These are phyloP conservation scores for Anarhynchus alexandrinus DNA, from an alignment of 2,113 vertebrate genomes.

Conservation along the genomic window DNA sequence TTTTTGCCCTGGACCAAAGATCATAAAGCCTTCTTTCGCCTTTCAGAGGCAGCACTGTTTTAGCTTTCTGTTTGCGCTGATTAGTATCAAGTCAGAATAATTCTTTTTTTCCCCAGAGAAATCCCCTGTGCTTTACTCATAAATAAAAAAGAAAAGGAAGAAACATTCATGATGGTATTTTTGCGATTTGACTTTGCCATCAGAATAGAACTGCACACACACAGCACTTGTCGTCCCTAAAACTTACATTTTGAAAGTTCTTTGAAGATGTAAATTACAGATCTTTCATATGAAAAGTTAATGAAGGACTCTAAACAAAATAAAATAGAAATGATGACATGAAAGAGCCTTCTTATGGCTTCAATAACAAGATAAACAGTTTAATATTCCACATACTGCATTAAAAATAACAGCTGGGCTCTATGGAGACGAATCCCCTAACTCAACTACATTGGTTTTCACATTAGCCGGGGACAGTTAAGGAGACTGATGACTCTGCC, in stretches of 20 bases:
- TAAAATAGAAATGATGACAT: slow-evolving; percentile 75
- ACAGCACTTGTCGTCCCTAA: slow-evolving; percentile 66
- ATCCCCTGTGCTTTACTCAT: slow-evolving; percentile 26
- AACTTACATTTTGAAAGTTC: slow-evolving; percentile 73
- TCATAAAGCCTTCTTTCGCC: neutral
- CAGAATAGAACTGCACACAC: slow-evolving; percentile 47
- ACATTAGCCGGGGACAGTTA: neutral
- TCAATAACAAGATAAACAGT: slow-evolving; percentile 74
- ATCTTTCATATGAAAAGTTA: slow-evolving; percentile 75
- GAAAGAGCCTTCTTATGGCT: slow-evolving; percentile 72
- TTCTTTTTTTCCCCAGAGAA: slow-evolving; percentile 32
- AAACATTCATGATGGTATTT: slow-evolving; percentile 47
- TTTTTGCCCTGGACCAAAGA: neutral
- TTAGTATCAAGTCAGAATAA: slow-evolving; percentile 37
- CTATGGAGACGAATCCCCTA: slow-evolving; percentile 15
- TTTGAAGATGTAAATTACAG: slow-evolving; percentile 76
- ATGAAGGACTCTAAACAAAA: slow-evolving; percentile 75
- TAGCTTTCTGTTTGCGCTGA: neutral
- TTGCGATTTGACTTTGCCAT: slow-evolving; percentile 44
- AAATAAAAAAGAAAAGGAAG: slow-evolving; percentile 38
- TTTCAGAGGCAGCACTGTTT: neutral
- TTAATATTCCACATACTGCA: slow-evolving; percentile 72
- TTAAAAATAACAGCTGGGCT: slow-evolving; percentile 67
- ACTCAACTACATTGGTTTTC: neutral
- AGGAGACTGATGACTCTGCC: neutral